A percentile compares a stretch with the other conserved stretches of the same genome.
Conservation (phyloP, 2,888 invertebrate species). For the Buathra laborator region DNA sequence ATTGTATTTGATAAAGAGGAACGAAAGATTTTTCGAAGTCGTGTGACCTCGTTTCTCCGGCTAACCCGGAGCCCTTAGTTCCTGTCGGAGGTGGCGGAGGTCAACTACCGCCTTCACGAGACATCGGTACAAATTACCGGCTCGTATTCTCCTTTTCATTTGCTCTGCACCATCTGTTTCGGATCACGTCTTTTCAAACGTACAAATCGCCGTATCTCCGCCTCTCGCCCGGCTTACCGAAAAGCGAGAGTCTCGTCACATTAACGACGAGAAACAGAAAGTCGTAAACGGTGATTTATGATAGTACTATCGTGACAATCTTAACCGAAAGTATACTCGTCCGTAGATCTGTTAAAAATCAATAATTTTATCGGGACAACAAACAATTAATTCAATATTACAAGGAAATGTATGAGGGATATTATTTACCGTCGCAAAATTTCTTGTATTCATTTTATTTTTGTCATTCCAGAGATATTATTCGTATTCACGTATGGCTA, state of each 20-base stretch:
- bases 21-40: slow-evolving; percentile 12
- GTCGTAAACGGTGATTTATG: no score
- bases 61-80: slow-evolving; percentile 5
- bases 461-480: no score
- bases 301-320: no score
- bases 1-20: not conserved
- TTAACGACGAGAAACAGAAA: slow-evolving; percentile 52
- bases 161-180: slow-evolving; percentile 60
- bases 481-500: no score
- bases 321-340: no score
- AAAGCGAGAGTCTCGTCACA: slow-evolving; percentile 41
- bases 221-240: slow-evolving; percentile 19
- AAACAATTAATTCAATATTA: no score
- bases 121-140: slow-evolving; percentile 66
- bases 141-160: slow-evolving; percentile 56
- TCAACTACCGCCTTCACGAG: slow-evolving; percentile 35
- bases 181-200: slow-evolving; percentile 50
- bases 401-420: no score
- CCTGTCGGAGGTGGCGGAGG: slow-evolving; percentile 10
- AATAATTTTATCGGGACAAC: no score
- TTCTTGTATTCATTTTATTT: no score
- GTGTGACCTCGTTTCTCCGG: slow-evolving; percentile 33
- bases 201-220: slow-evolving; percentile 42
- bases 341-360: no score
- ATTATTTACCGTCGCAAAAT: no score